Percentiles rank a stretch among this genome's conserved stretches.
phyloP scores from a whole-genome alignment of 2,797 vertebrate genomes.

The Arctocebus calabarensis region DNA sequence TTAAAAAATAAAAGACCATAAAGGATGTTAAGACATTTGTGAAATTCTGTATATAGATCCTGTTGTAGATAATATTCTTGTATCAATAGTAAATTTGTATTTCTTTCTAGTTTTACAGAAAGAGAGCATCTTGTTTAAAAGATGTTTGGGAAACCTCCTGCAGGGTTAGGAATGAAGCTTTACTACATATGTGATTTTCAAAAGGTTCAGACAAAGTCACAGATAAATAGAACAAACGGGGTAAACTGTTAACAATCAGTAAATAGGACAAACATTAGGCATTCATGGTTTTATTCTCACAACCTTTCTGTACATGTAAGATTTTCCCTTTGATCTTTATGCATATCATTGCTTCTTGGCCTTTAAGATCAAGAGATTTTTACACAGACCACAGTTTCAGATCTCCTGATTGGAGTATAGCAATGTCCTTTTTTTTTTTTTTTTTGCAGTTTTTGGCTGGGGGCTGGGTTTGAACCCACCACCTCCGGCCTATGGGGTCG shows the following conservation, averaged over 20 bases:
- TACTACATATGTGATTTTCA: not conserved
- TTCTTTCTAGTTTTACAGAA: not conserved
- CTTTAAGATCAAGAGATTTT: no score
- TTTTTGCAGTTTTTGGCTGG: no score
- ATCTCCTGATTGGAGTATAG: not conserved
- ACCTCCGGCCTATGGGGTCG: no score
- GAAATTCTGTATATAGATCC: not conserved
- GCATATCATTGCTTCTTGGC: not conserved
- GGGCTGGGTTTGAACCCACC: no score
- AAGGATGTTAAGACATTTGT: not conserved
- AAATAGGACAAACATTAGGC: not conserved
- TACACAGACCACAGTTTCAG: not conserved
- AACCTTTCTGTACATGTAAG: constrained; percentile 12
- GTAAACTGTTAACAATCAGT: not conserved
- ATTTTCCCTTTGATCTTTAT: constrained; percentile 1
- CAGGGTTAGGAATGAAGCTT: not conserved
- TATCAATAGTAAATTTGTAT: not conserved
- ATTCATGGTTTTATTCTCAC: not conserved
- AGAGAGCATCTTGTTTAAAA: not conserved
- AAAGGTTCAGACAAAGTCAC: not conserved
- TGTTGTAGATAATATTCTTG: not conserved
- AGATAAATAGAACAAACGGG: not conserved
- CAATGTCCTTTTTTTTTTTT: not conserved
- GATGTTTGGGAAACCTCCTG: not conserved
- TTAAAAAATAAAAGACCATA: not conserved